Evolutionary conservation across 2,888 invertebrate species (phyloP).

Genomic region (Dicycla oo): DNA sequence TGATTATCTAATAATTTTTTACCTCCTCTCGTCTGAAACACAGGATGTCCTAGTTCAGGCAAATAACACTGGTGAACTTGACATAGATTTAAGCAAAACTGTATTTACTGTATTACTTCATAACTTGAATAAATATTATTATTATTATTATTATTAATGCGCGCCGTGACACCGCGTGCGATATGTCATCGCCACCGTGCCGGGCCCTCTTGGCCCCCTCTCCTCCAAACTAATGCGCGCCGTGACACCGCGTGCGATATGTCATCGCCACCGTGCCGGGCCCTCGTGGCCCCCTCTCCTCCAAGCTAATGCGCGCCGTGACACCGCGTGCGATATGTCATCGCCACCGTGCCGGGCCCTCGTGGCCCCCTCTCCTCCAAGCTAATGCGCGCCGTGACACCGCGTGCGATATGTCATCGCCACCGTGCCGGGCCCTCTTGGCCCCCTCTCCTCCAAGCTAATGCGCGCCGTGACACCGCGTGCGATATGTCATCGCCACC

Average conservation of each 20-base stretch:
- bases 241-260: constrained; percentile 63
- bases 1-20: too few relatives aligned
- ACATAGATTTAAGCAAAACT: too few relatives aligned
- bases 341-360: constrained; percentile 24
- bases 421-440: background rate
- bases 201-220: background rate
- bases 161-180: constrained; percentile 64
- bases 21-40: too few relatives aligned
- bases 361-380: background rate
- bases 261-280: constrained; percentile 51
- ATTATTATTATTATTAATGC: too few relatives aligned
- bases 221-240: constrained; percentile 66
- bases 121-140: too few relatives aligned
- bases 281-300: background rate
- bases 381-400: constrained; percentile 70
- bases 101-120: too few relatives aligned
- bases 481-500: constrained; percentile 62
- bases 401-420: constrained; percentile 64
- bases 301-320: constrained; percentile 69
- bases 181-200: constrained; percentile 59
- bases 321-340: constrained; percentile 65
- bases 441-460: constrained; percentile 51
- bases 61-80: too few relatives aligned
- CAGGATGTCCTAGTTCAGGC: too few relatives aligned
- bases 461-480: constrained; percentile 67